A percentile compares a stretch with the other conserved stretches of the same genome.
phyloP scores from a whole-genome alignment of 2,888 invertebrate species.

The Pteria penguin region DNA sequence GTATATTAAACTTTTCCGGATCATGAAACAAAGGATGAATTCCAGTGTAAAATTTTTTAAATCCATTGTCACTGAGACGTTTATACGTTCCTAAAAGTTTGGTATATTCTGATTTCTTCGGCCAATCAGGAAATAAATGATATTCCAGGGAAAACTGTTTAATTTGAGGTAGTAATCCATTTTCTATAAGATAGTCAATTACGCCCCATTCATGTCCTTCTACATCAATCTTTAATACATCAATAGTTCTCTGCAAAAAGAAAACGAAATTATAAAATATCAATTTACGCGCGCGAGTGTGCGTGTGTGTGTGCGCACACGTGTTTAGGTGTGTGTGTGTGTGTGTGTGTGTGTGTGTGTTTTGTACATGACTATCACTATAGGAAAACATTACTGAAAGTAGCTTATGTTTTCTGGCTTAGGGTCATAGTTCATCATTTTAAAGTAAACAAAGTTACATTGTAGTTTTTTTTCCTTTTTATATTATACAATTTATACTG shows the following conservation, averaged over 20 bases:
- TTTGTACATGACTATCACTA: too few relatives aligned
- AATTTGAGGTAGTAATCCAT: constrained; percentile 26
- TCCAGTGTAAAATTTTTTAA: constrained; percentile 30
- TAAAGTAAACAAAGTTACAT: too few relatives aligned
- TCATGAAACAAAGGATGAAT: constrained; percentile 36
- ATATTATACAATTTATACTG: too few relatives aligned
- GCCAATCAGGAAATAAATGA: constrained; percentile 44
- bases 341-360: too few relatives aligned
- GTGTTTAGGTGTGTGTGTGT: too few relatives aligned
- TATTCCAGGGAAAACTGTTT: constrained; percentile 43
- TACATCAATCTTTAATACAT: constrained; percentile 43
- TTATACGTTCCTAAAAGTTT: constrained; percentile 32
- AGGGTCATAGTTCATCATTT: too few relatives aligned
- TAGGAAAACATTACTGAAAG: too few relatives aligned
- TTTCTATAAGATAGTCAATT: constrained; percentile 31
- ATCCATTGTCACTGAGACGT: constrained; percentile 19
- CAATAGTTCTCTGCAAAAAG: constrained; percentile 34
- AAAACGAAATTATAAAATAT: background rate
- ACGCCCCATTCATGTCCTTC: constrained; percentile 48
- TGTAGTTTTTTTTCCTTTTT: too few relatives aligned
- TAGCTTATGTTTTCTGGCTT: too few relatives aligned
- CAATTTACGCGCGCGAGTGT: too few relatives aligned
- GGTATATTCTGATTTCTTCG: constrained; percentile 27
- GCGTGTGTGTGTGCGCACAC: too few relatives aligned
- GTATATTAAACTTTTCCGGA: constrained; percentile 36